Conservation (phyloP, 2,113 vertebrate genomes). For the Lampris megalopsis region DNA sequence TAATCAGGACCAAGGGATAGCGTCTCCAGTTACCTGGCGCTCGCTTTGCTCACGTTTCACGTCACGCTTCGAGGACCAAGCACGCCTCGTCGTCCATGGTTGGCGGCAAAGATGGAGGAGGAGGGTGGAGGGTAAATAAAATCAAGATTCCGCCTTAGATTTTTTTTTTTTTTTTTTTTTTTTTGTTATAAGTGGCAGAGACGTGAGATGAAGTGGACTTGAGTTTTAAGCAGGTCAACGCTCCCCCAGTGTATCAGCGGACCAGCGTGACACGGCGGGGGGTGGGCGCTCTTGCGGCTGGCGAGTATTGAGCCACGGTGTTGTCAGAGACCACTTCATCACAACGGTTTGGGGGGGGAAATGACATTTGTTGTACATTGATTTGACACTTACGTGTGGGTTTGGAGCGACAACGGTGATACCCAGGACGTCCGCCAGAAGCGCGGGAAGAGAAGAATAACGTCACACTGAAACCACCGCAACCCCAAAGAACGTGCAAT, state of each 20-base stretch:
- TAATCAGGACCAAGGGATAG: slow-evolving; percentile 79
- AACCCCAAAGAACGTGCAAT: slow-evolving; percentile 86
- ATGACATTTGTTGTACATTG: slow-evolving; percentile 47
- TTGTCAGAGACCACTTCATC: slow-evolving; percentile 39
- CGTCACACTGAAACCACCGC: slow-evolving; percentile 56
- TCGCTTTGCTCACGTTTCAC: slow-evolving; percentile 59
- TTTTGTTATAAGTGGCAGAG: slow-evolving; percentile 63
- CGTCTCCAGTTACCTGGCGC: slow-evolving; percentile 73
- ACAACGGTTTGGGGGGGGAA: slow-evolving; percentile 37
- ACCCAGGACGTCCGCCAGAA: slow-evolving; percentile 32
- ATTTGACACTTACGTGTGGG: slow-evolving; percentile 35
- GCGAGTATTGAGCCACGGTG: slow-evolving; percentile 13
- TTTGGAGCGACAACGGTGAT: slow-evolving; percentile 18
- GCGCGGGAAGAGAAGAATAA: slow-evolving; percentile 25
- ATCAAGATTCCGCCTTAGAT: slow-evolving; percentile 59
- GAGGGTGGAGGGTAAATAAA: slow-evolving; percentile 42
- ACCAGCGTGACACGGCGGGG: slow-evolving; percentile 1
- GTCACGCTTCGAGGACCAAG: slow-evolving; percentile 62
- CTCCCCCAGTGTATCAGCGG: slow-evolving; percentile 19
- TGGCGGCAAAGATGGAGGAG: slow-evolving; percentile 34
- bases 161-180: slow-evolving; percentile 25
- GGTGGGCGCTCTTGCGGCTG: slow-evolving; percentile 12
- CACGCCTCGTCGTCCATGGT: slow-evolving; percentile 35
- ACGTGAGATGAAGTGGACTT: slow-evolving; percentile 46
- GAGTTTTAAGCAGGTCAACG: slow-evolving; percentile 6